Conservation (phyloP, 2,797 vertebrate species). For the Brotula barbata region DNA sequence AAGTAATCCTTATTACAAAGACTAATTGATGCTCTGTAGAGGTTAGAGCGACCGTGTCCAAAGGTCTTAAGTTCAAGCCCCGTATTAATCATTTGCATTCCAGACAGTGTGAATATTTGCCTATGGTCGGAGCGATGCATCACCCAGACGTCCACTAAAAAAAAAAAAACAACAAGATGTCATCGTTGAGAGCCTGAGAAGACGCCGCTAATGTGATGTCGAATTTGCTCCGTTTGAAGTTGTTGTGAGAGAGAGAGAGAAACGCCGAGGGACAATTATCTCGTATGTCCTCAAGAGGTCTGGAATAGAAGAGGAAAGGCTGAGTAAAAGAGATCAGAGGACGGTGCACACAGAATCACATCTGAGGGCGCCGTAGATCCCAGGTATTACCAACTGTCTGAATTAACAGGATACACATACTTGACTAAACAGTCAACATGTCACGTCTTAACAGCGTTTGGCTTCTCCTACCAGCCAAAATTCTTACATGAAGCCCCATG, state of each 20-base stretch:
- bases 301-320: constrained; percentile 63
- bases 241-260: constrained; percentile 47
- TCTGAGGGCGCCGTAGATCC: constrained; percentile 74
- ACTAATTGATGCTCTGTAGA: too few relatives aligned
- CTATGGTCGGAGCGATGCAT: constrained; percentile 60
- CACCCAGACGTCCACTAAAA: constrained; percentile 53
- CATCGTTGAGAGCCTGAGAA: constrained; percentile 56
- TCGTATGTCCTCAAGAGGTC: constrained; percentile 72
- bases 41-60: neutral
- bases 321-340: constrained; percentile 73
- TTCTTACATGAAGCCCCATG: constrained; percentile 77
- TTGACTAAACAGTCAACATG: constrained; percentile 76
- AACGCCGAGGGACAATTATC: constrained; percentile 67
- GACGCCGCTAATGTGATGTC: constrained; percentile 62
- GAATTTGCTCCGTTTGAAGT: constrained; percentile 72
- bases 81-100: constrained; percentile 61
- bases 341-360: constrained; percentile 69
- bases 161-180: constrained; percentile 62
- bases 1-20: too few relatives aligned
- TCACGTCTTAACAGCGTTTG: constrained; percentile 76
- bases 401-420: constrained; percentile 78
- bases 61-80: constrained; percentile 38
- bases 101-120: constrained; percentile 61
- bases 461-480: constrained; percentile 75
- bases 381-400: constrained; percentile 76